Evolutionary conservation across 2,888 invertebrate species (phyloP), one percentile per base, ranked within the genome.

Genomic region (Parochlus steinenii): DNA sequence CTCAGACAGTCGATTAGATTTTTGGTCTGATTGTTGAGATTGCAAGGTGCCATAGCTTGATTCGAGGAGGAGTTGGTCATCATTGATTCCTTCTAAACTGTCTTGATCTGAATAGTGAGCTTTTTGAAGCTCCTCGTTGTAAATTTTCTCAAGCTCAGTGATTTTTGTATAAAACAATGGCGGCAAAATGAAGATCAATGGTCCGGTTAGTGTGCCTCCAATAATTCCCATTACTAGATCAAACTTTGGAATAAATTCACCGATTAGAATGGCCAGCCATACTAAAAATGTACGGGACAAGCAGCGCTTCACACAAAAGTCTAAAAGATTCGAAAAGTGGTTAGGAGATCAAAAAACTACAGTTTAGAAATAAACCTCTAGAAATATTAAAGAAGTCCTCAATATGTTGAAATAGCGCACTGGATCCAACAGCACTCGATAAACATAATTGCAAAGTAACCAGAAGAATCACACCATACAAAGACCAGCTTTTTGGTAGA

Each of bases 151-250:
- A 45, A 77, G 60, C 32, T 63, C 62, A 33, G 67, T 57, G 7
- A 82, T 69, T 51, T 71, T 74, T 0, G 76, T 60, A 53, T 86
- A 87, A 48, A 89, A 72, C 26, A 87, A 45, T 0, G 87, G 81
- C 0, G 89, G 89, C 39, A 83, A 67, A 39, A 90, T 69, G 44
- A 87, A 89, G 46, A 86, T 77, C 8, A 87, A 57, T 0, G 87
- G 80, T 0, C 85, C 82, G 0, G 78, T 79, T 4, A 89, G 63
- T 0, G 82, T 77, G 4, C 85, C 86, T 1, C 90, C 89, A 7
- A 89, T 72, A 1, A 89, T 60, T 3, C 83, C 75, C 74, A 89
- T 79, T 8, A 89, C 77, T 14, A 85, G 62, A 47, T 87, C 86
- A 50, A 90, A 87, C 42, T 77, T 66, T 2, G 90, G 87, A 1